Evolutionary conservation across 23 tunicate genomes (phyloP).

Genomic region (Trididemnum clinides): DNA sequence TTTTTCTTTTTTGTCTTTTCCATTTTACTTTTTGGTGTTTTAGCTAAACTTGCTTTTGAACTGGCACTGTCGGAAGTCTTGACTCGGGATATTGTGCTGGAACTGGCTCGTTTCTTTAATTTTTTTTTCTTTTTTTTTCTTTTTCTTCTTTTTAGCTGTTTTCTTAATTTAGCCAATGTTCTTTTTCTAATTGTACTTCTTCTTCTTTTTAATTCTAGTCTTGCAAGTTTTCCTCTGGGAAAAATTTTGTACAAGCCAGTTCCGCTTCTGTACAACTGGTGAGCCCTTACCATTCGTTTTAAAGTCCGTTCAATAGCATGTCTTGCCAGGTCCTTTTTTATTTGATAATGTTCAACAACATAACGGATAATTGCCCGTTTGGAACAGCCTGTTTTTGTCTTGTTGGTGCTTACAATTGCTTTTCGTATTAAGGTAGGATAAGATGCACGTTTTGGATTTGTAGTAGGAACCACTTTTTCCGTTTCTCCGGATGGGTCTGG

Average conservation of each 20-base stretch:
- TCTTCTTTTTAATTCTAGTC: too few species aligned
- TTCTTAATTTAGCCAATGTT: too few species aligned
- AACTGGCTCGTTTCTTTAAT: too few species aligned
- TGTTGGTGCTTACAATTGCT: slow-evolving; percentile 41
- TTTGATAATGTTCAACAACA: slow-evolving; percentile 48
- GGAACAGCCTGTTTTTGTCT: slow-evolving; percentile 65
- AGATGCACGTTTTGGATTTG: slow-evolving; percentile 36
- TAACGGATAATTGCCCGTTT: slow-evolving; percentile 54
- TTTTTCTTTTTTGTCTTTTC: too few species aligned
- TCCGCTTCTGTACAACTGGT: slow-evolving; percentile 48
- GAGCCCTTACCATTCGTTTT: slow-evolving; percentile 56
- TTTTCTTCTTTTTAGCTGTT: too few species aligned
- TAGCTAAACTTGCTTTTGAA: too few species aligned
- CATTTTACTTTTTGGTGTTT: too few species aligned
- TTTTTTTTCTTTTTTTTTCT: too few species aligned
- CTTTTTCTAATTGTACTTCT: too few species aligned
- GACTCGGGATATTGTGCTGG: too few species aligned
- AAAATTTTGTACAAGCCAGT: slow-evolving; percentile 57
- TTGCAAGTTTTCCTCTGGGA: slow-evolving; percentile 69
- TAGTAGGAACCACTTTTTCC: not conserved
- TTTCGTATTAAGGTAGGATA: slow-evolving; percentile 70
- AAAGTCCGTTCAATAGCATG: slow-evolving; percentile 57
- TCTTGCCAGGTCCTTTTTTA: slow-evolving; percentile 52
- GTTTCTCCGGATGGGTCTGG: slow-evolving; percentile 80
- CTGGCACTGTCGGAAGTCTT: too few species aligned